Conservation (phyloP, 2,797 vertebrate species). For the Tokudaia tokunoshimensis region DNA sequence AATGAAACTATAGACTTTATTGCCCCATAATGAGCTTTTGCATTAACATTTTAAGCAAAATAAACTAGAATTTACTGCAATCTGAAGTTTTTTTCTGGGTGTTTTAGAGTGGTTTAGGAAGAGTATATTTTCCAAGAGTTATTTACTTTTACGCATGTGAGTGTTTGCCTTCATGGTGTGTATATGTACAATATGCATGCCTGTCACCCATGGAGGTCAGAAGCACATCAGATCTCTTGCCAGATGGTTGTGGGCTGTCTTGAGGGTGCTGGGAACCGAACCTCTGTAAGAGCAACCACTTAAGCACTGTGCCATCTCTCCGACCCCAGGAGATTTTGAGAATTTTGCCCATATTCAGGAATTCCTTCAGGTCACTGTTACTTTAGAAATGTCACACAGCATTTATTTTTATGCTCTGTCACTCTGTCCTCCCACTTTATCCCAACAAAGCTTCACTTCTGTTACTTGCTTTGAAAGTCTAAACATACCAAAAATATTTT, state of each 20-base stretch:
- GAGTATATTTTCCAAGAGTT: not conserved
- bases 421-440: conserved; percentile 26
- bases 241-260: not conserved
- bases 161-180: not conserved
- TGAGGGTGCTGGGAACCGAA: not conserved
- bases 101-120: not conserved
- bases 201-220: not conserved
- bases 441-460: not conserved
- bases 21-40: not conserved
- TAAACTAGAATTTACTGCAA: conserved; percentile 5
- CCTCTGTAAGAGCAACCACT: not conserved
- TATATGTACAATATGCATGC: too few relatives aligned
- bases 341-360: conserved; percentile 18
- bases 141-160: not conserved
- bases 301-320: not conserved
- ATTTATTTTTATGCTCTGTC: conserved; percentile 14
- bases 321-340: not conserved
- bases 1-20: not conserved
- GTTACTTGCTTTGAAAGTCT: conserved; percentile 26
- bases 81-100: not conserved
- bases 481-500: conserved; percentile 13
- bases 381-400: conserved; percentile 41
- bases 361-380: conserved; percentile 13
- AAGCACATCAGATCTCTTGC: not conserved
- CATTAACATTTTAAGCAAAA: not conserved